These are phyloP conservation scores for Parotocinclus haroldoi DNA, from an alignment of 2,797 vertebrate genomes.

Conservation along the genomic window DNA sequence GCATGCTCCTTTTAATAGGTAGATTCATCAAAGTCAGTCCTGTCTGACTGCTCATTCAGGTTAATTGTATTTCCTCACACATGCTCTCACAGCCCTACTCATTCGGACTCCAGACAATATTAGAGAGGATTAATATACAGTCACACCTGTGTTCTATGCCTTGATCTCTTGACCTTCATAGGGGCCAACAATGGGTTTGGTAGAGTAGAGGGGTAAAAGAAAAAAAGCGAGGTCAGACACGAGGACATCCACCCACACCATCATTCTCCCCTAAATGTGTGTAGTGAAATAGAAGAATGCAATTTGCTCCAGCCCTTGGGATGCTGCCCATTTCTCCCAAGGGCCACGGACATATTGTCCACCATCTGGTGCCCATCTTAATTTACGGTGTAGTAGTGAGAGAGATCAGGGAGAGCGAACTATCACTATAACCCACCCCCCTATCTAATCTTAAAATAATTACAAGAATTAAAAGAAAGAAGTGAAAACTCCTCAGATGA, in stretches of 20 bases:
- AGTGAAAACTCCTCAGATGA: no score
- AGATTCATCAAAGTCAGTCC: conserved; percentile 54
- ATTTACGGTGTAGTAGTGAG: conserved; percentile 18
- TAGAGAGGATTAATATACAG: conserved; percentile 28
- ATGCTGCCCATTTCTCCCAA: conserved; percentile 29
- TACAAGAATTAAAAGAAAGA: no score
- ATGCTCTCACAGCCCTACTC: neutral
- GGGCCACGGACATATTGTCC: conserved; percentile 40
- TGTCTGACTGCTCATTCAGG: conserved; percentile 48
- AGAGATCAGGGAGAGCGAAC: conserved; percentile 3
- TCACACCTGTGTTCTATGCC: conserved; percentile 17
- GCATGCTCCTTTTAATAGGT: conserved; percentile 43
- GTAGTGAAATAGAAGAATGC: conserved; percentile 36
- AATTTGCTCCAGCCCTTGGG: conserved; percentile 23
- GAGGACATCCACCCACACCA: conserved; percentile 19
- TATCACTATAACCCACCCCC: conserved; percentile 13
- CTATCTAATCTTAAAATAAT: no score
- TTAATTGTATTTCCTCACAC: conserved; percentile 48
- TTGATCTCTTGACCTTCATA: neutral
- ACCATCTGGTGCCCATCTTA: conserved; percentile 54
- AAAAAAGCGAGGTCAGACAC: no score
- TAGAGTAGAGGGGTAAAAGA: no score
- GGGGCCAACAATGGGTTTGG: neutral
- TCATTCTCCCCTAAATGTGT: conserved; percentile 19
- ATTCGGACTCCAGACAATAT: neutral